Base-by-base conservation (phyloP, 2,888 invertebrate species). In the Diadromus collaris region DNA sequence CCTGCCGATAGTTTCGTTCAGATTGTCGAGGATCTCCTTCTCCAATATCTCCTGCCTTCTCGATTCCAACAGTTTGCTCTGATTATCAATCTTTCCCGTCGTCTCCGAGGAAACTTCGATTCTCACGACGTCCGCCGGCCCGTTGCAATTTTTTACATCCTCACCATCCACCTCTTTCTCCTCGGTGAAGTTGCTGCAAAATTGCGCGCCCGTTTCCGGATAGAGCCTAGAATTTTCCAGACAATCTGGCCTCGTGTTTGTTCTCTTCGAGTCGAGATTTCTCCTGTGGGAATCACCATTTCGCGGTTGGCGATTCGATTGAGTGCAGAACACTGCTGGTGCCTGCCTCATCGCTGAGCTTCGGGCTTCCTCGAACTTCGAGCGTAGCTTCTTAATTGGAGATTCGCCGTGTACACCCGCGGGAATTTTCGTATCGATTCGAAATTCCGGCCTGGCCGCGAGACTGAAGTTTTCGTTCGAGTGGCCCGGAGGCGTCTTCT, bases 1-100 rank as follows among this genome's bases (percentile, higher is more conserved):
- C 63, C 83, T 86, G 32, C 85, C 87, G 70, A 90, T 90, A 3
- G 90, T 88, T 75, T 89, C 87, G 81, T 89, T 90, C 32, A 90
- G 81, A 67, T 88, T 87, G 24, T 86, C 85, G 41, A 90, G 80
- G 6, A 89, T 88, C 74, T 88, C 86, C 19, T 76, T 78, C 70
- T 80, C 81, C 51, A 75, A 64, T 19, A 75, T 71, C 21, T 75
- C 61, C 21, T 71, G 77, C 48, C 58, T 81, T 24, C 63, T 70
- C 13, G 68, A 44, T 41, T 75, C 79, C 44, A 65, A 64, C 41
- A 29, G 51, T 44, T 75, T 34, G 24, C 27, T 74, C 32, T 75
- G 48, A 60, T 81, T 54, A 29, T 64, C 76, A 27, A 61, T 70
- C 21, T 19, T 60, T n/a, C 29, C 51, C n/a, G 38, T 58, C 21